These are phyloP conservation scores for Lasioglossum zephyrum DNA, from an alignment of 2,888 invertebrate genomes.

Conservation along the genomic window DNA sequence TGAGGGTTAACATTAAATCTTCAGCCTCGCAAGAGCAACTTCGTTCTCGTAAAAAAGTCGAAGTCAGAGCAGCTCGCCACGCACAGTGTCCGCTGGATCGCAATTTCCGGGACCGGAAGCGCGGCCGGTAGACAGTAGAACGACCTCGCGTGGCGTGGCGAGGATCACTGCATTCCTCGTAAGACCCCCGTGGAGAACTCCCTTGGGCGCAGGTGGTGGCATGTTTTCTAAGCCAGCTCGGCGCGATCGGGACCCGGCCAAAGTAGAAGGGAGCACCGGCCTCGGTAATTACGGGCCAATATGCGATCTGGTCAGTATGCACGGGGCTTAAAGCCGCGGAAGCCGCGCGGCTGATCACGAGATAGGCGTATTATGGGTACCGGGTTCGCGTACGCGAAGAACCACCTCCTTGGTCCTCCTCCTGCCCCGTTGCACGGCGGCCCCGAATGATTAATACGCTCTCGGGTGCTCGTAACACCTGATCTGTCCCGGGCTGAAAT, in stretches of 20 bases:
- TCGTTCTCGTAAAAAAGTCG: background rate
- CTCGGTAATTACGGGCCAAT: conserved; percentile 80
- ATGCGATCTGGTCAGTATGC: conserved; percentile 75
- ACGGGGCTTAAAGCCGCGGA: conserved; percentile 70
- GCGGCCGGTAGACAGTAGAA: conserved; percentile 18
- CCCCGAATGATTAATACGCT: conserved; percentile 74
- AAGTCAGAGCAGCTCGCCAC: no score
- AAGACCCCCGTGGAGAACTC: conserved; percentile 66
- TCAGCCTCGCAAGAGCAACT: no score
- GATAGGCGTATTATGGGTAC: conserved; percentile 81
- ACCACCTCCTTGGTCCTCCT: conserved; percentile 48
- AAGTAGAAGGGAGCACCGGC: conserved; percentile 58
- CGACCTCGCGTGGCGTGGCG: conserved; percentile 58
- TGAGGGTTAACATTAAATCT: no score
- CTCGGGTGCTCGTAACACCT: conserved; percentile 70
- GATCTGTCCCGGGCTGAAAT: conserved; percentile 73
- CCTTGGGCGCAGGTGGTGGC: conserved; percentile 72
- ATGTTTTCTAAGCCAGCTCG: conserved; percentile 63
- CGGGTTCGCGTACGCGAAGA: conserved; percentile 70
- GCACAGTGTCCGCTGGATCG: no score
- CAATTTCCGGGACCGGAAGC: background rate
- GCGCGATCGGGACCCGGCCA: conserved; percentile 41
- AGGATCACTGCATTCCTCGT: conserved; percentile 62
- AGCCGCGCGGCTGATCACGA: conserved; percentile 77
- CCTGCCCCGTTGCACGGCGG: conserved; percentile 31